Evolutionary conservation across 1,140 invertebrate species (phyloP), one percentile per base, ranked within the genome.

Genomic region (Drosophila persimilis): DNA sequence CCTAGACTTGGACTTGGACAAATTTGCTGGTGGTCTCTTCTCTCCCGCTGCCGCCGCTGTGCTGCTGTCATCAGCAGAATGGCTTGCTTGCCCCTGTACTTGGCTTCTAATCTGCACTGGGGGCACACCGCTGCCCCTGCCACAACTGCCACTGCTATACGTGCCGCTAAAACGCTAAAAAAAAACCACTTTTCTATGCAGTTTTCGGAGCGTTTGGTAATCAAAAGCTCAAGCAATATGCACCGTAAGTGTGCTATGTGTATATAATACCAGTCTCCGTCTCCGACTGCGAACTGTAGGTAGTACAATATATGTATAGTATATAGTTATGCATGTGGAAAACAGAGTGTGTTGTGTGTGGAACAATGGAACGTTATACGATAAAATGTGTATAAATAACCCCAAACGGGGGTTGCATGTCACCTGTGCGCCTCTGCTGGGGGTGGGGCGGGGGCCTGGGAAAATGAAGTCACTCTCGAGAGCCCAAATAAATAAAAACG

Each of bases 301-400:
- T 26, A 26, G 24, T 26, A 26, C 24, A 26, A 26, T 65, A 55
- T 76, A 71, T 77, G 58, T 58, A 43, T 74, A 64, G 76, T 78
- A 77, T 86, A 85, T 85, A 80, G 35, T 39, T 39, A 85, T 86
- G 77, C 81, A 86, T 74, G 70, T 86, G 69, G 62, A 85, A 85
- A 66, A 55, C 35, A 53, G 51, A 66, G 60, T 64, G 64, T 69
- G 17, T 17, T 35, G 79, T 66, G 70, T 83, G 78, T 48, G 9
- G 56, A 85, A 85, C 81, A 85, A 85, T 85, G 81, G 81, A 73
- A 65, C 81, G 65, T 75, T 86, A 86, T 86, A 85, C 80, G 69
- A 77, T 85, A 85, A 86, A 69, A 69, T 48, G 45, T 57, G 51
- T 80, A 86, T 72, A 85, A 85, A 85, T 74, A 80, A 80, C 65